Evolutionary conservation across 2,113 vertebrate species (phyloP).

Genomic region (Charadrius vociferus): DNA sequence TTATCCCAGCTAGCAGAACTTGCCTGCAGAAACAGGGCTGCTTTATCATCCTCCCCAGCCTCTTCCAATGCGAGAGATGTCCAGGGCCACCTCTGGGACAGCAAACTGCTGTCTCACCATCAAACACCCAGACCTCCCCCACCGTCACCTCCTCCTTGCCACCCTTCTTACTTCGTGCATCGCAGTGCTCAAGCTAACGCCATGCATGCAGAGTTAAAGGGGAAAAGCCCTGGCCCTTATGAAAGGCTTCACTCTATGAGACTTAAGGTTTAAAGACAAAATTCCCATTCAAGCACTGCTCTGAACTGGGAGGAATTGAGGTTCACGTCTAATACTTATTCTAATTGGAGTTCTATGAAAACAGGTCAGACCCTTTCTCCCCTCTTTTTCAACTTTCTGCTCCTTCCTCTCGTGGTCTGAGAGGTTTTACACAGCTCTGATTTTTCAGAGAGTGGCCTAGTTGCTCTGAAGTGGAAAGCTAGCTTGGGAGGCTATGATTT

Average conservation of each 20-base stretch:
- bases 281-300: not conserved
- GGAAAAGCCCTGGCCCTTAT: not conserved
- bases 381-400: not conserved
- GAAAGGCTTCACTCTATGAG: not conserved
- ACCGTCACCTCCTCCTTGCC: not conserved
- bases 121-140: not conserved
- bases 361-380: not conserved
- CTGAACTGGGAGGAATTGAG: not conserved
- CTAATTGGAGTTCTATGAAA: not conserved
- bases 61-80: accelerated
- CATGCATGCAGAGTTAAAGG: not conserved
- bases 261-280: not conserved
- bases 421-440: not conserved
- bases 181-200: accelerated
- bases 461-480: not conserved
- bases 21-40: not conserved
- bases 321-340: not conserved
- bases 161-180: not conserved
- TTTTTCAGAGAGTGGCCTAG: not conserved
- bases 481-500: not conserved
- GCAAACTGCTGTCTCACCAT: not conserved
- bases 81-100: not conserved
- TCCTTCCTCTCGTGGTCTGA: not conserved
- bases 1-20: slow-evolving; percentile 21
- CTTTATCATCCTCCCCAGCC: not conserved